Evolutionary conservation across 2,113 vertebrate genomes (phyloP).

Genomic region (Gambusia affinis): DNA sequence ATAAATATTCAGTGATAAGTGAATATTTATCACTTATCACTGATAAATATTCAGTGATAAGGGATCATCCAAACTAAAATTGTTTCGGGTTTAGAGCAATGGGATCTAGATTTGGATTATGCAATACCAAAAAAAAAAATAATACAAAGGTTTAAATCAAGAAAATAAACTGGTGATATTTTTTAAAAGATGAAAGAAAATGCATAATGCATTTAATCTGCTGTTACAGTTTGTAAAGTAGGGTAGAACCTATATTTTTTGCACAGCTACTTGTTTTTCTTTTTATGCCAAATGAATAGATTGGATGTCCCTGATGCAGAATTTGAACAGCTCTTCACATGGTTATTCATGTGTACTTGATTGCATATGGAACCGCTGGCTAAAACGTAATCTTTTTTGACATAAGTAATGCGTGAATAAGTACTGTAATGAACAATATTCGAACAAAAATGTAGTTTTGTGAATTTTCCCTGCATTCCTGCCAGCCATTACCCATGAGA

Average conservation of each 20-base stretch:
- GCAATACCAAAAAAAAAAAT: background rate
- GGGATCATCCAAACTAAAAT: slow-evolving; percentile 3
- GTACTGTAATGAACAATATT: slow-evolving; percentile 38
- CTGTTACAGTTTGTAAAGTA: slow-evolving; percentile 6
- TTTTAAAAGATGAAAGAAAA: slow-evolving; percentile 24
- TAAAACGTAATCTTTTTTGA: slow-evolving; percentile 27
- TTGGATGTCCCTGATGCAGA: slow-evolving; percentile 3
- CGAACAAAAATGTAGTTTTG: slow-evolving; percentile 21
- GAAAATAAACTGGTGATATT: slow-evolving; percentile 3
- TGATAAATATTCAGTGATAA: slow-evolving; percentile 31
- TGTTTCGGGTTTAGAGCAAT: slow-evolving; percentile 23
- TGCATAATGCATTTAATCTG: slow-evolving; percentile 16
- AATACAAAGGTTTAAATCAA: slow-evolving; percentile 4
- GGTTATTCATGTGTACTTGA: slow-evolving; percentile 22
- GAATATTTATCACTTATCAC: background rate
- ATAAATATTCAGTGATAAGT: background rate
- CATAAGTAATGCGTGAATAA: slow-evolving; percentile 21
- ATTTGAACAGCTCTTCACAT: slow-evolving; percentile 18
- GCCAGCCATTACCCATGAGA: slow-evolving; percentile 18
- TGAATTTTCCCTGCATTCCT: slow-evolving; percentile 12
- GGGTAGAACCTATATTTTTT: slow-evolving; percentile 1
- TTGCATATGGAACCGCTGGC: slow-evolving; percentile 20
- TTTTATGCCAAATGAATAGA: slow-evolving; percentile 19
- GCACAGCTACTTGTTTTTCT: background rate
- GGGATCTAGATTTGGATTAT: slow-evolving; percentile 17